phyloP scores from a whole-genome alignment of 1,140 invertebrate genomes.

The Holotrichia oblita region DNA sequence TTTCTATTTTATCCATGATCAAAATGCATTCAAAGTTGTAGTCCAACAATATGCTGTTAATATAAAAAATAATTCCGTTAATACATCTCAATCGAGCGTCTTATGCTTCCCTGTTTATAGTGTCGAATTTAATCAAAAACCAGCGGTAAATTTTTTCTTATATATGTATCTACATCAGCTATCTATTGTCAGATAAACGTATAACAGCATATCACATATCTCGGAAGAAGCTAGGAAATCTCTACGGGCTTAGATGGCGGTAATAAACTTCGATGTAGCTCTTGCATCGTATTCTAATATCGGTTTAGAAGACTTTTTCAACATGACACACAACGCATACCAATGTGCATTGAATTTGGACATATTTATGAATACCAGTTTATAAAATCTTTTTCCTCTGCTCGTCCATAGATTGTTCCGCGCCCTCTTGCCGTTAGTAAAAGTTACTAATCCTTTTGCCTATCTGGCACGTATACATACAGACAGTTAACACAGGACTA shows the following conservation, averaged over 20 bases:
- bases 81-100: too few relatives aligned
- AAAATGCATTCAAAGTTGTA: too few relatives aligned
- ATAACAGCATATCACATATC: background rate
- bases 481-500: background rate
- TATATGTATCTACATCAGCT: background rate
- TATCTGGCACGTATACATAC: background rate
- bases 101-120: too few relatives aligned
- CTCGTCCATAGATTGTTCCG: background rate
- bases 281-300: background rate
- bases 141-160: too few relatives aligned
- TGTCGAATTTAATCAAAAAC: too few relatives aligned
- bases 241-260: background rate
- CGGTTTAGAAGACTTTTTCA: background rate
- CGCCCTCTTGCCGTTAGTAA: background rate
- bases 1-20: too few relatives aligned
- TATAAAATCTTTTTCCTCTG: background rate
- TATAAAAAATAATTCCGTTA: too few relatives aligned
- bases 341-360: slow-evolving; percentile 10
- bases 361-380: slow-evolving; percentile 33
- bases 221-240: background rate
- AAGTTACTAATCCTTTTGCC: background rate
- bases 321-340: background rate
- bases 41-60: too few relatives aligned
- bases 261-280: slow-evolving; percentile 10
- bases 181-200: background rate